A percentile compares a stretch with the other conserved stretches of the same genome.
These are phyloP conservation scores for Thera britannica DNA, from an alignment of 2,888 invertebrate genomes.

Conservation along the genomic window DNA sequence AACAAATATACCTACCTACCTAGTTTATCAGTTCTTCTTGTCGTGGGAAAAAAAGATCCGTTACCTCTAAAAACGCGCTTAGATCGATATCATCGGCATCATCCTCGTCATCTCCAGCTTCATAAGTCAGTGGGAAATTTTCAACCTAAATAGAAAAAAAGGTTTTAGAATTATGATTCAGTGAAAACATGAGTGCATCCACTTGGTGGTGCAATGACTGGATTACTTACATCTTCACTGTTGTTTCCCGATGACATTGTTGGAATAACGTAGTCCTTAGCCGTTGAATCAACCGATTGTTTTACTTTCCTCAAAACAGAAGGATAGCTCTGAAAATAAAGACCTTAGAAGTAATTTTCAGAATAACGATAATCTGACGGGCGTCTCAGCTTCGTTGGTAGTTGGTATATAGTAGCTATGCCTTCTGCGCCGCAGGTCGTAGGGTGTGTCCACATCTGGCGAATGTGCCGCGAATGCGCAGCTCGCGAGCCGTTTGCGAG, in stretches of 20 bases:
- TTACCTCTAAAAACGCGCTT: slow-evolving; percentile 58
- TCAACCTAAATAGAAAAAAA: slow-evolving; percentile 43
- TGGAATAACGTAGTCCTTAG: slow-evolving; percentile 78
- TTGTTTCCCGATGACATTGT: slow-evolving; percentile 60
- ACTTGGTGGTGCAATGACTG: not conserved
- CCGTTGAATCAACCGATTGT: slow-evolving; percentile 65
- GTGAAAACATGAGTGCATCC: not conserved
- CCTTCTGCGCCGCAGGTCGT: no score
- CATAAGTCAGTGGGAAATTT: slow-evolving; percentile 60
- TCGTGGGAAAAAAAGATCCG: not conserved
- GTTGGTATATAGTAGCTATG: no score
- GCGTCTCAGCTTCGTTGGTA: no score
- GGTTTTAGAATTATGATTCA: not conserved
- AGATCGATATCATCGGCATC: slow-evolving; percentile 52
- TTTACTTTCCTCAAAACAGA: slow-evolving; percentile 73
- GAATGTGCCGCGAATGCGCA: no score
- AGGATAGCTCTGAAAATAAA: slow-evolving; percentile 75
- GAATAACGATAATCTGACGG: no score
- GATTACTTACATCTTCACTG: slow-evolving; percentile 56
- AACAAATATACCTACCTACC: no score
- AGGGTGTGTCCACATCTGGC: no score
- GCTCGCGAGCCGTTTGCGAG: no score
- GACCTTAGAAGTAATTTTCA: no score
- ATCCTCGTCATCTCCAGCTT: slow-evolving; percentile 65
- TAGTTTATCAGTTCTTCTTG: no score